Evolutionary conservation across 2,113 vertebrate species (phyloP).

Genomic region (Xenus cinereus): DNA sequence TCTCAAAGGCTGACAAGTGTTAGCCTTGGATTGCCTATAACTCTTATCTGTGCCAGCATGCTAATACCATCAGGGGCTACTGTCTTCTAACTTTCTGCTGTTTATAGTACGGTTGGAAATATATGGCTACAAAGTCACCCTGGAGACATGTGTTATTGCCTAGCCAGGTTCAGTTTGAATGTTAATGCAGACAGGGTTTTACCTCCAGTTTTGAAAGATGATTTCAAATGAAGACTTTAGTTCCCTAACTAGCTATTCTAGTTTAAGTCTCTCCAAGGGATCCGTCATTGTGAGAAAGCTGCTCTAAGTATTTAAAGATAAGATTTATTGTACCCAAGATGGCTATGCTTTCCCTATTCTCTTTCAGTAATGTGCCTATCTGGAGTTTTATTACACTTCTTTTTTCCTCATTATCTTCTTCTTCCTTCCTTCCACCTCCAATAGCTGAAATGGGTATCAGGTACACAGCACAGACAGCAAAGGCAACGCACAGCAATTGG

Average conservation of each 20-base stretch:
- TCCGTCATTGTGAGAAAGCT: background rate
- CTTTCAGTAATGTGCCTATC: background rate
- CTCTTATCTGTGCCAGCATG: background rate
- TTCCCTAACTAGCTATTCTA: background rate
- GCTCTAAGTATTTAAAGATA: constrained; percentile 15
- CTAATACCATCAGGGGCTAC: background rate
- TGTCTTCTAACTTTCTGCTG: background rate
- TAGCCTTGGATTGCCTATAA: background rate
- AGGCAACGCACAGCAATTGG: background rate
- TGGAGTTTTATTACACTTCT: constrained; percentile 1
- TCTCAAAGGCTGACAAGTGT: background rate
- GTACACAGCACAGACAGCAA: background rate
- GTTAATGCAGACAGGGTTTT: background rate
- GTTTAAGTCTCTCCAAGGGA: background rate
- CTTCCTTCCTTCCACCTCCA: background rate
- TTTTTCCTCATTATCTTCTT: constrained; percentile 12
- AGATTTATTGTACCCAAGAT: background rate
- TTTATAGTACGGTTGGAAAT: background rate
- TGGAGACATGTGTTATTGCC: background rate
- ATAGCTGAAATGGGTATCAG: background rate
- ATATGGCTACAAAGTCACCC: background rate
- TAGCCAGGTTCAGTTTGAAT: background rate
- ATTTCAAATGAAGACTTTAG: background rate
- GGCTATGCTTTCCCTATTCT: background rate
- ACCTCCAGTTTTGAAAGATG: background rate